Base-by-base conservation (phyloP, 2,797 vertebrate species). In the Mormyrus proboscirostris region DNA sequence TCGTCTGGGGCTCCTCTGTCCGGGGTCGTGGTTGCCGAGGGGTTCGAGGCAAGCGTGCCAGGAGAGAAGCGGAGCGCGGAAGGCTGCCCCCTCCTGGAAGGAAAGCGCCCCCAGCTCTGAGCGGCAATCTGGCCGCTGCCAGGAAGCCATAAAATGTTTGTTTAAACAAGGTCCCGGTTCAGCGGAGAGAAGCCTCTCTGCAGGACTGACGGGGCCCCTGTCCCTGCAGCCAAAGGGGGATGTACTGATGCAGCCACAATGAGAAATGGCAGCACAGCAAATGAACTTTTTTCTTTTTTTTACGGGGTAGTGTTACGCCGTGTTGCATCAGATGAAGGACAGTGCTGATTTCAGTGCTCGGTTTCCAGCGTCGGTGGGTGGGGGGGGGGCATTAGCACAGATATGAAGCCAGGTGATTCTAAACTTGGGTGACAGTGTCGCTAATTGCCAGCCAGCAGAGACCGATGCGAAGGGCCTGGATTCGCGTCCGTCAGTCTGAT, bases 321-420 rank as follows among this genome's bases (percentile, higher is more conserved):
- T 79, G 76, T 79, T 79, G 76, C 76, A 79, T 79, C 76, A 79
- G 76, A 79, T 41, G 76, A 10, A 79, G 38, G 41, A 79, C 76
- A 0, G 41, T 44, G 41, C 76, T 47, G 76, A 79, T 79, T 41
- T 79, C 76, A 79, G 19, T n/a, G 38, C 41, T 79, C 6, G 16
- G 2, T 9, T 79, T 44, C 73, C 38, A 44, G 14, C 38, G 2
- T 19, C 4, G 12, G 69, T 33, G 12, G 3, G 51, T 3, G 55
- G 59, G 38, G 73, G 69, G 7, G 73, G 73, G 47, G 44, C 82
- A 49, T 84, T 22, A 50, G 29, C 85, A 59, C 25, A 87, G 22
- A 87, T 57, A 87, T 87, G 85, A 57, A 87, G 85, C 85, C 85
- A 87, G 53, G 85, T 59, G 53, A 55, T 79, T 79, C 51, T 57